Evolutionary conservation across 2,888 invertebrate species (phyloP).

Genomic region (Choreutis nemorana): DNA sequence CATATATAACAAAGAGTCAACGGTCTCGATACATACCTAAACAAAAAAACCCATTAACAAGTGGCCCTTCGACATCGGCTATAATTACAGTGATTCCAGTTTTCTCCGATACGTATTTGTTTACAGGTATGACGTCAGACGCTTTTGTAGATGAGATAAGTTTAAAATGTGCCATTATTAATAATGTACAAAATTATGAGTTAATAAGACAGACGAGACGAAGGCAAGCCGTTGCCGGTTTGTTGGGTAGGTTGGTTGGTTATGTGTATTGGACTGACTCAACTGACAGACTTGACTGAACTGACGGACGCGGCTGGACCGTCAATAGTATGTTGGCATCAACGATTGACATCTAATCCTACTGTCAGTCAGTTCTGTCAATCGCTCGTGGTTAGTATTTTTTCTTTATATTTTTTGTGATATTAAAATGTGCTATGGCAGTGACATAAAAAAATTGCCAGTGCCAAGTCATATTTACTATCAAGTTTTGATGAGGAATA

Average conservation of each 20-base stretch:
- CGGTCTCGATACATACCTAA: slow-evolving; percentile 81
- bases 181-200: slow-evolving; percentile 2
- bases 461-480: too few relatives aligned
- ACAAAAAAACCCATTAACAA: slow-evolving; percentile 87
- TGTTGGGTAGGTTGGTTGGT: not conserved
- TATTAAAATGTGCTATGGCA: too few relatives aligned
- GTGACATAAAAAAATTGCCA: too few relatives aligned
- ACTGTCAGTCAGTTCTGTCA: too few relatives aligned
- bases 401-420: too few relatives aligned
- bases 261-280: not conserved
- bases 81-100: slow-evolving; percentile 85
- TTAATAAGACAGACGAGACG: not conserved
- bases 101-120: slow-evolving; percentile 79
- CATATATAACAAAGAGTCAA: slow-evolving; percentile 5
- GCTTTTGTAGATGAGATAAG: slow-evolving; percentile 70
- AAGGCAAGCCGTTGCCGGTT: not conserved
- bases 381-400: too few relatives aligned
- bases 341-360: too few relatives aligned
- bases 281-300: not conserved
- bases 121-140: slow-evolving; percentile 77
- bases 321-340: too few relatives aligned
- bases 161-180: slow-evolving; percentile 47
- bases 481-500: too few relatives aligned
- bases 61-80: slow-evolving; percentile 88
- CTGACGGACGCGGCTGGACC: not conserved